phyloP scores from a whole-genome alignment of 1,140 invertebrate species.

The Drosophila rufa region DNA sequence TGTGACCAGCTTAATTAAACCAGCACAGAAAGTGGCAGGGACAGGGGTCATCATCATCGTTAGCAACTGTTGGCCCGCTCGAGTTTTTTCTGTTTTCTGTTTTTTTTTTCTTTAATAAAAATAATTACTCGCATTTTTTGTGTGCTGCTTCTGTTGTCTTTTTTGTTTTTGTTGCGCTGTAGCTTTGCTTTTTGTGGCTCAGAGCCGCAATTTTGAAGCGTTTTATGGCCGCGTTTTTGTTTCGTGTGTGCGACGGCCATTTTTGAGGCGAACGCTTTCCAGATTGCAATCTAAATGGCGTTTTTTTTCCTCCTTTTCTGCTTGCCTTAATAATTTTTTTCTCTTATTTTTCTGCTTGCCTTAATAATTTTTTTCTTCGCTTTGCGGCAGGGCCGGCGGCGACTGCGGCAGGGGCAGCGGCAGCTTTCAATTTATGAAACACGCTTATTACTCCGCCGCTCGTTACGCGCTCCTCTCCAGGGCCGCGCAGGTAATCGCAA shows the following conservation, averaged over 20 bases:
- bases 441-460: slow-evolving; percentile 70
- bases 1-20: slow-evolving; percentile 59
- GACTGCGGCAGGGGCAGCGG: slow-evolving; percentile 25
- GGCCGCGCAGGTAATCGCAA: slow-evolving; percentile 61
- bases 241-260: slow-evolving; percentile 74
- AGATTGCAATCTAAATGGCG: slow-evolving; percentile 79
- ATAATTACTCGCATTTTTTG: slow-evolving; percentile 74
- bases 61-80: slow-evolving; percentile 34
- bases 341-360: slow-evolving; percentile 40
- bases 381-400: slow-evolving; percentile 5
- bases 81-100: slow-evolving; percentile 18
- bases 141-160: slow-evolving; percentile 36
- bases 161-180: slow-evolving; percentile 44
- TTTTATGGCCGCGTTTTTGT: slow-evolving; percentile 76
- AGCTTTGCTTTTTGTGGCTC: slow-evolving; percentile 65
- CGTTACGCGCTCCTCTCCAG: slow-evolving; percentile 64
- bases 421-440: slow-evolving; percentile 82
- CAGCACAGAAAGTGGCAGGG: slow-evolving; percentile 13
- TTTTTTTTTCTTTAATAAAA: slow-evolving; percentile 73
- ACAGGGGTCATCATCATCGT: slow-evolving; percentile 39
- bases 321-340: slow-evolving; percentile 71
- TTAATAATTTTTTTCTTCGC: slow-evolving; percentile 62
- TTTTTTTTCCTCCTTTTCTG: slow-evolving; percentile 51
- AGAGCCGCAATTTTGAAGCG: slow-evolving; percentile 75
- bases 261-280: slow-evolving; percentile 73